These are phyloP conservation scores for Nemurella pictetii DNA, from an alignment of 2,888 invertebrate species.

Conservation along the genomic window DNA sequence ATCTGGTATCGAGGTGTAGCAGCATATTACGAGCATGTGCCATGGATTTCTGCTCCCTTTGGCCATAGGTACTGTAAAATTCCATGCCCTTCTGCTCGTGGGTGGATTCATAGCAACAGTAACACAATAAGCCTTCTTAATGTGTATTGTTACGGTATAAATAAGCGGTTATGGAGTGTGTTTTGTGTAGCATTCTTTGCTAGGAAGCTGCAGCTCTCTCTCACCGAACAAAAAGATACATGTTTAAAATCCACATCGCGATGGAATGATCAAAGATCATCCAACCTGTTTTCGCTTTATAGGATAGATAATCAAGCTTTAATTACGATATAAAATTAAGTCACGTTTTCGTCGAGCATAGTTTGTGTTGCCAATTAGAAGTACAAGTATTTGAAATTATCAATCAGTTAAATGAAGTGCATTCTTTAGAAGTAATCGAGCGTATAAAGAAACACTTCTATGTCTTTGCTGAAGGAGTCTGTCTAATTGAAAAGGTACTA, in stretches of 20 bases:
- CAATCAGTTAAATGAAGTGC: constrained; percentile 21
- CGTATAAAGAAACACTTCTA: not conserved
- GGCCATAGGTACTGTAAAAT: not conserved
- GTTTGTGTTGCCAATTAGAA: constrained; percentile 26
- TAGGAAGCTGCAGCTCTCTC: not conserved
- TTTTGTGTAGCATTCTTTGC: not conserved
- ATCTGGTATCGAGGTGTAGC: constrained; percentile 4
- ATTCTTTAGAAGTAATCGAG: not conserved
- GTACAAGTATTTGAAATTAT: constrained; percentile 28
- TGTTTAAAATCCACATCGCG: not conserved
- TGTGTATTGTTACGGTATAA: constrained; percentile 3
- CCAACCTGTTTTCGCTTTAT: not conserved
- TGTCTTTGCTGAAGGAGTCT: not conserved
- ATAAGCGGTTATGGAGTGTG: constrained; percentile 1
- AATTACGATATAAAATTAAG: constrained; percentile 31
- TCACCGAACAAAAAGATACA: not conserved
- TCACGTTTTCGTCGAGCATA: constrained; percentile 24
- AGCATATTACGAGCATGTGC: not conserved
- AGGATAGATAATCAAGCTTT: not conserved
- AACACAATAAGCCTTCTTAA: constrained; percentile 5
- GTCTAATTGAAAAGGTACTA: not conserved
- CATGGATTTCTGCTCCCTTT: not conserved
- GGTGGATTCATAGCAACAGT: not conserved
- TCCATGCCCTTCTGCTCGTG: not conserved
- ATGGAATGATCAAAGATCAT: not conserved